phyloP scores from a whole-genome alignment of 2,888 invertebrate genomes.

The Chelonus formosanus region DNA sequence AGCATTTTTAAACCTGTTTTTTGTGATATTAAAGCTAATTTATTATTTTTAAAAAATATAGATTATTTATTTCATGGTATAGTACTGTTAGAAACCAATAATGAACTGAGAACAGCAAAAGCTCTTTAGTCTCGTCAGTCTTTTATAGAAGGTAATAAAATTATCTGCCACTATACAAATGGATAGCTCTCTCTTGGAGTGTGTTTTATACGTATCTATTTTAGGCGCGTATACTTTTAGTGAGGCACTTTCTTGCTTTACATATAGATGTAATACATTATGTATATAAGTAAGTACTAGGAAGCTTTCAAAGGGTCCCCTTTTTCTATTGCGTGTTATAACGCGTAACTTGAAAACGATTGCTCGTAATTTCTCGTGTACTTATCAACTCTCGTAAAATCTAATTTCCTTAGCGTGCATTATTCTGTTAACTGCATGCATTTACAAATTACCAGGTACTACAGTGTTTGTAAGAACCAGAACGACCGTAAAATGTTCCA shows the following conservation, averaged over 20 bases:
- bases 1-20: too few species aligned
- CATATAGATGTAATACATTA: conserved; percentile 10
- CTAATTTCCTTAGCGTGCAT: conserved; percentile 11
- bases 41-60: too few species aligned
- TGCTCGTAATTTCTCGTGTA: conserved; percentile 14
- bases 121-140: conserved; percentile 27
- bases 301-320: not conserved
- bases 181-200: conserved; percentile 7
- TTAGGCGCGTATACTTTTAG: conserved; percentile 24
- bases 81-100: conserved; percentile 5
- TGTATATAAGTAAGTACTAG: not conserved
- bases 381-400: conserved; percentile 22
- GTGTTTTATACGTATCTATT: conserved; percentile 31
- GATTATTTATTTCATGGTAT: too few species aligned
- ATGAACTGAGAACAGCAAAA: conserved; percentile 21
- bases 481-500: not conserved
- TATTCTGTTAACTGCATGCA: conserved; percentile 1
- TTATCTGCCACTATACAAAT: conserved; percentile 35
- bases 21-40: too few species aligned
- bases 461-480: too few species aligned
- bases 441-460: not conserved
- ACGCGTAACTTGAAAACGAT: conserved; percentile 12
- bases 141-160: conserved; percentile 45
- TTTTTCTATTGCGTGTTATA: conserved; percentile 13
- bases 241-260: conserved; percentile 16